phyloP scores from a whole-genome alignment of 1,140 invertebrate genomes.

The Diabrotica virgifera region DNA sequence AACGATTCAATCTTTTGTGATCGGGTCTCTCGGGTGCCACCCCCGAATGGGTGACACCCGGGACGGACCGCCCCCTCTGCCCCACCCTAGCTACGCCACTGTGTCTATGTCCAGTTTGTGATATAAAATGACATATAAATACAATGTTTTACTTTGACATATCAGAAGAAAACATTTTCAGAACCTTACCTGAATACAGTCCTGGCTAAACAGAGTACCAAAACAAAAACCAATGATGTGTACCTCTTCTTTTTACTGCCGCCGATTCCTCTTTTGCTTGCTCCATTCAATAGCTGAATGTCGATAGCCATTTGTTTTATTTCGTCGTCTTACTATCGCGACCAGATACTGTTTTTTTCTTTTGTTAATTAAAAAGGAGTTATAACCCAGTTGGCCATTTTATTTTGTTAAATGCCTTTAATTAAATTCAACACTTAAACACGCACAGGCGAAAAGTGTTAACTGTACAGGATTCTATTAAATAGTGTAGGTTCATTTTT shows the following conservation, averaged over 20 bases:
- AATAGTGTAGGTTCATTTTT: no score
- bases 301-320: conserved; percentile 8
- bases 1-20: no score
- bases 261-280: conserved; percentile 8
- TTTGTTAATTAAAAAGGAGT: neutral
- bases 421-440: neutral
- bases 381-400: neutral
- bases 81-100: no score
- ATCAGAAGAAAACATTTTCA: no score
- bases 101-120: no score
- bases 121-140: no score
- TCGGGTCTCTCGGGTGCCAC: no score
- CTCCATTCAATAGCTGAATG: conserved; percentile 17
- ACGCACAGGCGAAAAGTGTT: neutral
- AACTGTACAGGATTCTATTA: no score
- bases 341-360: conserved; percentile 1
- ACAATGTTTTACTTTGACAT: no score
- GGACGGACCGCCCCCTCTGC: no score
- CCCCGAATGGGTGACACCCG: no score
- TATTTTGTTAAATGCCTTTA: conserved; percentile 1
- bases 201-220: conserved; percentile 17
- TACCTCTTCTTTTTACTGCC: conserved; percentile 1
- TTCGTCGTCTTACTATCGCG: neutral
- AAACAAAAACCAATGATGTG: conserved; percentile 30
- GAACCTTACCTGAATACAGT: no score